A percentile compares a stretch with the other conserved stretches of the same genome.
phyloP scores from a whole-genome alignment of 2,888 invertebrate genomes.

The Troides helena region DNA sequence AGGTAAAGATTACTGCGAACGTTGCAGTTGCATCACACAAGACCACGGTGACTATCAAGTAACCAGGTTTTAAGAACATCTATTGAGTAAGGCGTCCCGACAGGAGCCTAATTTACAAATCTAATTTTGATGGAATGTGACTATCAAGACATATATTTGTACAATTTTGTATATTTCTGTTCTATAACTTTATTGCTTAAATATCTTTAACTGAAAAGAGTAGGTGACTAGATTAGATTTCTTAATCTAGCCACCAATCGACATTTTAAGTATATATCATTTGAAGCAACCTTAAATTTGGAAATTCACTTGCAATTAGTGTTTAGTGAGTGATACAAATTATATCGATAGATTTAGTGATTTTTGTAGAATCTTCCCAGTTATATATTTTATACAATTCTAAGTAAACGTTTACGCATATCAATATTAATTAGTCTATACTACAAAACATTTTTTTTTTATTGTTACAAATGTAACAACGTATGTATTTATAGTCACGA shows the following conservation, averaged over 20 bases:
- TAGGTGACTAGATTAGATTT: too few species aligned
- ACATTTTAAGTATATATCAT: too few species aligned
- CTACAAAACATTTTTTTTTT: background rate
- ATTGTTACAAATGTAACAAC: conserved; percentile 3
- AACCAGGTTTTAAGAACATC: conserved; percentile 40
- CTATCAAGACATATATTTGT: background rate
- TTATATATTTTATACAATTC: conserved; percentile 19
- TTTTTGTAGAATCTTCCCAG: background rate
- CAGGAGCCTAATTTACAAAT: too few species aligned
- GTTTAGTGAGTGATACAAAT: background rate
- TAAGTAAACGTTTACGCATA: conserved; percentile 13
- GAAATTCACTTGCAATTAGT: too few species aligned
- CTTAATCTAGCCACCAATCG: too few species aligned
- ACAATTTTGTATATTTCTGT: too few species aligned
- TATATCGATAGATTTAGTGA: background rate
- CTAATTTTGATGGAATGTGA: background rate
- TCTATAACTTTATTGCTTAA: too few species aligned
- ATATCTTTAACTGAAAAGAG: too few species aligned
- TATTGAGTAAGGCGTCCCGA: too few species aligned
- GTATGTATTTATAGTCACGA: conserved; percentile 20
- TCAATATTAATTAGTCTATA: conserved; percentile 15
- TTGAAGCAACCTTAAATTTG: too few species aligned
- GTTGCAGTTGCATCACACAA: conserved; percentile 24
- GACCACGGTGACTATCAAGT: conserved; percentile 28
- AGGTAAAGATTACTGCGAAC: conserved; percentile 29